Evolutionary conservation across 1,140 invertebrate genomes (phyloP), one percentile per base, ranked within the genome.

Genomic region (Oryzaephilus surinamensis): DNA sequence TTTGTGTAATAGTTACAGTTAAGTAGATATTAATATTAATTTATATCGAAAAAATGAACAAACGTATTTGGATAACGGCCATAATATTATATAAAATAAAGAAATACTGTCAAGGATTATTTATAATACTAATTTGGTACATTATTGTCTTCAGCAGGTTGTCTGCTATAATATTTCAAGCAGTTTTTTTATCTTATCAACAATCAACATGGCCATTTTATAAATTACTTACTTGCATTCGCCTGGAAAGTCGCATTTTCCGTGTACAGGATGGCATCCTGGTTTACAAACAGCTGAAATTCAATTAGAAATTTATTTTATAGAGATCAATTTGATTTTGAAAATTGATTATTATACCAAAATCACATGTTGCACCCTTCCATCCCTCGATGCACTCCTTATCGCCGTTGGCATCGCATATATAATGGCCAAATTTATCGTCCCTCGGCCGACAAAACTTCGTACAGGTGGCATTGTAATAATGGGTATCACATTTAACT

Each of bases 361-460:
- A 81, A 63, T 91, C 85, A 65, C 92, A 97, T 62, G 92, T 93
- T 53, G 79, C 72, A 36, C 92, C 91, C 60, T 80, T 84, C 93
- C 93, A 97, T 47, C 93, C 92, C 41, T 79, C 74, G 48, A 93
- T 76, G 65, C 93, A 97, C 29, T 82, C 77, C 64, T 92, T 92
- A 63, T 92, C 81, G 41, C 93, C 93, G 60, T 81, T 77, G 32
- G 77, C 68, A 47, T 83, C 79, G 70, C 93, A 97, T 34, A 74
- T 79, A 67, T 93, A 95, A 69, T 97, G 93, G 13, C 93, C 92
- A 62, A 94, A 94, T 57, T 81, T 79, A 68, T 96, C 92, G 67
- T 96, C 79, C 30, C 91, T 71, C 31, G 90, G 81, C 36, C 85
- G 73, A 67, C 93, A 97, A 58, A 92, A 84, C 57, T 85, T 90